Conservation (phyloP, 2,888 invertebrate genomes). For the Andrena marginata region DNA sequence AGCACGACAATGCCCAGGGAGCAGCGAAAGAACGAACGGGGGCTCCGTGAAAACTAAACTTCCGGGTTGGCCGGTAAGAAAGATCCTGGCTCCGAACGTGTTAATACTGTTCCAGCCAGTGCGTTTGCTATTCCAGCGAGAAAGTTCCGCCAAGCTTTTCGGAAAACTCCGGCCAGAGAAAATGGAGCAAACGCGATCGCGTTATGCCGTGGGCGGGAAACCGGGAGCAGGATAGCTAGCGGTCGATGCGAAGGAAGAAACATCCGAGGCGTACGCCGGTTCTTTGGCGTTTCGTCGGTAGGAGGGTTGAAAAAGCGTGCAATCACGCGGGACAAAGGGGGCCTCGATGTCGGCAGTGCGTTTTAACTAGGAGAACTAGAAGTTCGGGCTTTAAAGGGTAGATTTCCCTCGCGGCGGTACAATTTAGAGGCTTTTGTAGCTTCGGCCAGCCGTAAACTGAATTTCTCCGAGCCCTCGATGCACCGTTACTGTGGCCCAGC, state of each 20-base stretch:
- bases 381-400: constrained; percentile 29
- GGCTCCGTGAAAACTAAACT: not conserved
- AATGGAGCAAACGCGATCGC: constrained; percentile 5
- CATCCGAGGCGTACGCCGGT: not conserved
- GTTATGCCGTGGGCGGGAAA: not conserved
- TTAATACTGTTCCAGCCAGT: constrained; percentile 6
- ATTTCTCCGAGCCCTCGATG: constrained; percentile 37
- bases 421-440: constrained; percentile 23
- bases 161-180: not conserved
- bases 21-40: not conserved
- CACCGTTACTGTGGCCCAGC: not conserved
- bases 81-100: constrained; percentile 2
- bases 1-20: not conserved
- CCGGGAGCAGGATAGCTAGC: constrained; percentile 3
- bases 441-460: constrained; percentile 37
- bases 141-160: not conserved
- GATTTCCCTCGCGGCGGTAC: constrained; percentile 10
- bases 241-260: not conserved
- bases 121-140: not conserved
- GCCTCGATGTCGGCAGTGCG: not conserved
- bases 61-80: not conserved
- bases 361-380: constrained; percentile 5
- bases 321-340: constrained; percentile 19
- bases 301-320: constrained; percentile 8
- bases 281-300: not conserved